Evolutionary conservation across 2,113 vertebrate species (phyloP), one percentile per base, ranked within the genome.

Genomic region (Colistium nudipinnis): DNA sequence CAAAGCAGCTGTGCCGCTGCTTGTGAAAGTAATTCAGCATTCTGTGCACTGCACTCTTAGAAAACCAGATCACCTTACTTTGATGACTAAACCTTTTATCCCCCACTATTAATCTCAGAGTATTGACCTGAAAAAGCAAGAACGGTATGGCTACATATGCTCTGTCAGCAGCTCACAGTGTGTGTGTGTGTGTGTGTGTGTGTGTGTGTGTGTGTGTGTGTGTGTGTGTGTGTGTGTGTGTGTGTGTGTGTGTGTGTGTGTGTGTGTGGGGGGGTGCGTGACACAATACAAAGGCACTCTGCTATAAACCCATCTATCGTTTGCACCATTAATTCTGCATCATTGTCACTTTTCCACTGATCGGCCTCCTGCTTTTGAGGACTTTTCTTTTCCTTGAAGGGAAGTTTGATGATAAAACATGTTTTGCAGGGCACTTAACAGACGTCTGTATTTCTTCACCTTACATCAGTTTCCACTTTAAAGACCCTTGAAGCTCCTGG

Each of bases 21-120:
- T 55, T 12, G 57, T 53, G 67, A 82, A 83, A 71, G 60, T 78
- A 69, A 70, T 74, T 88, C 61, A 35, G 63, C 62, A 65, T 73
- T 87, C 67, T 55, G 25, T 48, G 52, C 38, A 4, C 20, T 22
- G 51, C 49, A 17, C 70, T 64, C 31, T 65, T 33, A 49, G 61
- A 65, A 84, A 89, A 84, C 2, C 38, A 78, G 71, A 61, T 56
- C 69, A 81, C 64, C 25, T 35, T n/a, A 45, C 80, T 86, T 75
- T 81, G 80, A 88, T 78, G 80, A 82, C 74, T 85, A 79, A 82
- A 81, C 57, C 72, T 45, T 86, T 86, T 80, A 63, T 70, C 51
- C 19, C 20, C 16, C 30, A 31, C 62, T 74, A 74, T 81, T 87
- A 73, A 81, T 87, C 62, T 79, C 67, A 35, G 41, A 31, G 74